Conservation (phyloP, 2,888 invertebrate species). For the Augochlorella aurata region DNA sequence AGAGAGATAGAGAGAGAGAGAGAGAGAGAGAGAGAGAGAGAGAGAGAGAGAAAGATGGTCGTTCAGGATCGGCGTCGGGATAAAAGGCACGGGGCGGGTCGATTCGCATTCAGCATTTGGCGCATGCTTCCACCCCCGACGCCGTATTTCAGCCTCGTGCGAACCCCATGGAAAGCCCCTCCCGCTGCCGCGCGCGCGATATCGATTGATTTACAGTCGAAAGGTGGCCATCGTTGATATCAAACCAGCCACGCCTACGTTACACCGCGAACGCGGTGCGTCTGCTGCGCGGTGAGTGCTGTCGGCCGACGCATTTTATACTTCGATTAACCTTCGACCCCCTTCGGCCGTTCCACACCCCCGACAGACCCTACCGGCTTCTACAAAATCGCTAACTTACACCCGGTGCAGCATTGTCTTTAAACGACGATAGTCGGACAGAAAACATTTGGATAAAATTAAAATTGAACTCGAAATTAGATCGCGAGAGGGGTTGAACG, state of each 20-base stretch:
- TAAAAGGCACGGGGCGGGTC: constrained; percentile 76
- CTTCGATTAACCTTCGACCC: constrained; percentile 58
- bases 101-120: constrained; percentile 75
- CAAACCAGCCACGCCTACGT: constrained; percentile 80
- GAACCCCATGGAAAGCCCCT: constrained; percentile 69
- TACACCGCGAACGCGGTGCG: constrained; percentile 60
- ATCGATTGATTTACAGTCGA: constrained; percentile 82
- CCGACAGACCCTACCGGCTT: not conserved
- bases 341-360: not conserved
- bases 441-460: too few species aligned
- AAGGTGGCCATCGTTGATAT: constrained; percentile 82
- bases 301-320: constrained; percentile 58
- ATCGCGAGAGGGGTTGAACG: too few species aligned
- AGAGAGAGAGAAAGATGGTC: constrained; percentile 51
- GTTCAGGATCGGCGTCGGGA: constrained; percentile 61
- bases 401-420: too few species aligned
- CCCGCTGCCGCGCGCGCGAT: constrained; percentile 69
- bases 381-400: not conserved
- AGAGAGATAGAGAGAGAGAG: not conserved
- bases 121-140: constrained; percentile 75
- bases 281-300: constrained; percentile 53
- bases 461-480: too few species aligned
- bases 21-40: not conserved
- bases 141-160: constrained; percentile 56
- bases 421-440: too few species aligned